Base-by-base conservation (phyloP, 2,888 invertebrate genomes). In the Linyphia triangularis region DNA sequence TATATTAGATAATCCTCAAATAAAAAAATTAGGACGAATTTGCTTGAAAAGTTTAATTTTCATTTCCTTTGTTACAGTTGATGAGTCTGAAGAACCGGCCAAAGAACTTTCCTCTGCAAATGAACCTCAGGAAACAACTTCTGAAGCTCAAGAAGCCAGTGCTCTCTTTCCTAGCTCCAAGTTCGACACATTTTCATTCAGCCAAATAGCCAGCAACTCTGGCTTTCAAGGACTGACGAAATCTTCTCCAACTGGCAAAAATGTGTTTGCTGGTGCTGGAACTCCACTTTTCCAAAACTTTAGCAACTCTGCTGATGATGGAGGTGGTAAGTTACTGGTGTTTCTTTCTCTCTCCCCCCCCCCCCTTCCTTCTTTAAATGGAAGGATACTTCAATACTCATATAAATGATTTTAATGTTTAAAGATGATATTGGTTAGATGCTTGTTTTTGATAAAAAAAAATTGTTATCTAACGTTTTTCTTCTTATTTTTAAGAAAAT, bases 211-310 rank as follows among this genome's bases (percentile, higher is more conserved):
- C 26, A 30, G 70, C 28, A 78, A 70, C 33, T 28, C 89, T 65
- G 43, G 59, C 10, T 85, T 81, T 63, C 51, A 85, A 5, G n/a
- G 22, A 10, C 10, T 77, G 3, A 7, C 77, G 2, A 70, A 51
- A 3, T 19, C 73, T 24, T 24, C 70, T 40, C 37, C 85, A 6
- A 16, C 65, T 6, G 28, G 5, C n/a, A 88, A 59, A 59, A 67
- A 26, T 40, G 91, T 89, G n/a, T 91, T 92, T 89, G 91, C 90
- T 13, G 92, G 92, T 37, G 91, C 92, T 19, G 92, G 92, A 13
- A 90, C 91, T 0, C 90, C 91, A 6, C 91, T 92, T 2, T 93
- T 92, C 90, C 90, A 89, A 16, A 78, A 72, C 22, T 33, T 83
- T 37, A 75, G 69, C 37, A 51, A 19, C 19, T 70, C 82, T 43